Base-by-base conservation (phyloP, 2,888 invertebrate species). In the Cantharis lateralis region DNA sequence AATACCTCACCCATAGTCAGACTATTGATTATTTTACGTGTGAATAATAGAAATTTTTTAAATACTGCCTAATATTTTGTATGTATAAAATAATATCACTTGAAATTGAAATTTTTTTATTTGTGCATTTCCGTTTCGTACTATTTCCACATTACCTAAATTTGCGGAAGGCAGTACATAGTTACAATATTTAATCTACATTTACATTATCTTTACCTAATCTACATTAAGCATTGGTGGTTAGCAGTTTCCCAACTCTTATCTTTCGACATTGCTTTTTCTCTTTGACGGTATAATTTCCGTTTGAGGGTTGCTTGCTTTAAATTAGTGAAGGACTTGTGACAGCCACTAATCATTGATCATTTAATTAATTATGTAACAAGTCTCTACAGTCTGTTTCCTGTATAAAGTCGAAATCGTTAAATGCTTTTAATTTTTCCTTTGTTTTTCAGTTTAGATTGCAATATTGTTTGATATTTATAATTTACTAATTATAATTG, bases 201-300 rank as follows among this genome's bases (percentile, higher is more conserved):
- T 28, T 11, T 28, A 2, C 10, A 28, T 28, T 28, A 28, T 28
- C 26, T n/a, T n/a, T 11, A 28, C 26, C 10, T 11, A 10, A 18
- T 20, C 18, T 7, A 64, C 18, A 66, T 66, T 66, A n/a, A 13
- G n/a, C n/a, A 24, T 66, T 66, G 64, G 20, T 66, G 13, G 13
- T 24, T 66, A n/a, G 18, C 20, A 66, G 64, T 66, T 66, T 24
- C 64, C 18, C 20, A 66, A 66, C 64, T 15, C 64, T 66, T 20
- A 66, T 48, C 48, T 48, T 32, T 48, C 48, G 5, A 48, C 48
- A n/a, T 66, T 66, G 64, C 18, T 66, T 66, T 16, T 11, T 66
- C 64, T 24, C 64, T 48, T 66, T 66, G 64, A 66, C 64, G 64
- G 64, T 13, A 66, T 66, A 66, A 66, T 66, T 66, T 66, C 24